Base-by-base conservation (phyloP, 2,113 vertebrate genomes). In the Agapornis roseicollis region DNA sequence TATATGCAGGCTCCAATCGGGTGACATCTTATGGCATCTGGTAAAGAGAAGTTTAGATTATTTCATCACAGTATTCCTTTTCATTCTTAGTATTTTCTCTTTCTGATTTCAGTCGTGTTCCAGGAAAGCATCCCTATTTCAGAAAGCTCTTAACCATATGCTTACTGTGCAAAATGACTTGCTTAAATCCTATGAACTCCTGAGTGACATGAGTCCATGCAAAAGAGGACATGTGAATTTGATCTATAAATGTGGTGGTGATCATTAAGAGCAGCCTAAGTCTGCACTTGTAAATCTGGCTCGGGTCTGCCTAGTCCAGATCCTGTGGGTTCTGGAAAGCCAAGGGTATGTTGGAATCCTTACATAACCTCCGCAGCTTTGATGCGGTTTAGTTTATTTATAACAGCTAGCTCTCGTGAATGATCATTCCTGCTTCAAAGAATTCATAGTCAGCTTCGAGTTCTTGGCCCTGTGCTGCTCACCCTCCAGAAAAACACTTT, bases 311-410 rank as follows among this genome's bases (percentile, higher is more conserved):
- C 77, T 56, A 41, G 69, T 73, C 90, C 31, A 53, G 55, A 78
- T 71, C 76, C 76, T 74, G 53, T 56, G 79, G 47, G 28, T 44
- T 88, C 88, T 86, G 80, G n/a, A 96, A 95, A 92, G 63, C 49
- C 71, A 82, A 56, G 66, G 22, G 29, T 88, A 17, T 50, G 19
- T 86, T 85, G 76, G 72, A 55, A 94, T 78, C 82, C 89, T 97
- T 96, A 90, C 47, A 90, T 93, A 96, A 96, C 85, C 74, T 94
- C 88, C 4, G 2, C 39, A 12, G 70, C 91, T 96, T 96, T 96
- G 86, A 96, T 95, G 94, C 93, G 86, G 84, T 70, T 91, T 85
- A 33, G 86, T 95, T 96, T 97, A 94, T 97, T 97, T 97, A 92
- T 93, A 94, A 85, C 90, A 66, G 66, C 46, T 74, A 69, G 35